Conservation (phyloP, 2,888 invertebrate genomes). For the Drosophila setosimentum region DNA sequence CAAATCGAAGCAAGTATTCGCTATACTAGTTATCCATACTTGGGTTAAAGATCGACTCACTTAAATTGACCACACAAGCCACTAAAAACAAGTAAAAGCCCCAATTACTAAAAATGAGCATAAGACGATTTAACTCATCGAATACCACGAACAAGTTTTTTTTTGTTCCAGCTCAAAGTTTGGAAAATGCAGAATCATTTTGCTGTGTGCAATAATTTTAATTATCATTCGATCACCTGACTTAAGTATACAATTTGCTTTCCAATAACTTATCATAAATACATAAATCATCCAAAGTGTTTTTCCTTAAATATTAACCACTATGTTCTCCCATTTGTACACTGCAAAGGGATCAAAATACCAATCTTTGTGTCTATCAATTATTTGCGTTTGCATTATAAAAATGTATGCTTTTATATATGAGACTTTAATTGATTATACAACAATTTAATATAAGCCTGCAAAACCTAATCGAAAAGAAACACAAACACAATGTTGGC, state of each 20-base stretch:
- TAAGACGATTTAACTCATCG: not conserved
- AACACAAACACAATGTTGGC: slow-evolving; percentile 10
- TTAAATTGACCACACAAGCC: not conserved
- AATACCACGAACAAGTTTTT: too few species aligned
- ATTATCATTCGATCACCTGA: too few species aligned
- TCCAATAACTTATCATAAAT: too few species aligned
- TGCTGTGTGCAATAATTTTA: too few species aligned
- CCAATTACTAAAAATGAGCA: not conserved
- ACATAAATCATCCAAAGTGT: not conserved
- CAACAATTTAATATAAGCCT: not conserved
- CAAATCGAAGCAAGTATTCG: not conserved
- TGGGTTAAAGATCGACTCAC: not conserved
- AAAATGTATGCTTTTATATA: not conserved
- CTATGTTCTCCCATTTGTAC: too few species aligned
- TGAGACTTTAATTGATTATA: not conserved
- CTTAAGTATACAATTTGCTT: too few species aligned
- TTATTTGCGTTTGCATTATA: not conserved
- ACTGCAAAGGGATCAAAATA: not conserved
- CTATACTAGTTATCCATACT: too few species aligned
- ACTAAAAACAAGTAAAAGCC: fast-evolving
- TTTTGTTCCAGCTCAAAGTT: too few species aligned
- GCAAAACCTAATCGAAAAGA: slow-evolving; percentile 7
- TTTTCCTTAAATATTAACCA: not conserved
- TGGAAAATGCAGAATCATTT: too few species aligned
- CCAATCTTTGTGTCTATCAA: not conserved